These are phyloP conservation scores for Cacoxenus indagator DNA, from an alignment of 2,888 invertebrate species.

Conservation along the genomic window DNA sequence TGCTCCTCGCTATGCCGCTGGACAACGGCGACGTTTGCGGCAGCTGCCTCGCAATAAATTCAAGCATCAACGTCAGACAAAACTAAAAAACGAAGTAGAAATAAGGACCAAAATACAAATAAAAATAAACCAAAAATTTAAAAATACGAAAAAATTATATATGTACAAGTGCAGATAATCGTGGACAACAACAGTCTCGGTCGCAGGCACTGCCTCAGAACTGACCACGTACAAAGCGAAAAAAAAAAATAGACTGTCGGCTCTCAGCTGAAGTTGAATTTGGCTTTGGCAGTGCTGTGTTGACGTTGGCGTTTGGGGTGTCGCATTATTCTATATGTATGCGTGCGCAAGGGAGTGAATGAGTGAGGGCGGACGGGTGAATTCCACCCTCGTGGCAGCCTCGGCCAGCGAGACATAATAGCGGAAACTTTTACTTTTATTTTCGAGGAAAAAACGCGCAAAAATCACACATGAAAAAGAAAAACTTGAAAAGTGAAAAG, in stretches of 20 bases:
- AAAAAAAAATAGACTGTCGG: constrained; percentile 11
- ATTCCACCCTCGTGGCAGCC: neutral
- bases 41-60: constrained; percentile 14
- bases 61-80: constrained; percentile 40
- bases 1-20: neutral
- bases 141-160: neutral
- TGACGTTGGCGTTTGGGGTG: neutral
- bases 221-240: constrained; percentile 40
- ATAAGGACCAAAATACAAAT: neutral
- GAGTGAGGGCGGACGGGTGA: neutral
- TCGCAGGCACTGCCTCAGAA: constrained; percentile 3
- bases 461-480: neutral
- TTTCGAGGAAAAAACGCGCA: constrained; percentile 40
- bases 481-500: constrained; percentile 52
- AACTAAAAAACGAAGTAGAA: constrained; percentile 30
- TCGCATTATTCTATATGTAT: neutral
- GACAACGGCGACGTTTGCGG: neutral
- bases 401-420: constrained; percentile 16
- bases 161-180: constrained; percentile 16
- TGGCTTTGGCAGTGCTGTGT: no score
- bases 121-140: neutral
- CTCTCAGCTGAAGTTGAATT: neutral
- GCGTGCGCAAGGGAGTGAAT: neutral
- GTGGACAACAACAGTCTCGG: neutral
- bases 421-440: constrained; percentile 56